Conservation (phyloP, 2,888 invertebrate species). For the Xestoiulus laeticollis region DNA sequence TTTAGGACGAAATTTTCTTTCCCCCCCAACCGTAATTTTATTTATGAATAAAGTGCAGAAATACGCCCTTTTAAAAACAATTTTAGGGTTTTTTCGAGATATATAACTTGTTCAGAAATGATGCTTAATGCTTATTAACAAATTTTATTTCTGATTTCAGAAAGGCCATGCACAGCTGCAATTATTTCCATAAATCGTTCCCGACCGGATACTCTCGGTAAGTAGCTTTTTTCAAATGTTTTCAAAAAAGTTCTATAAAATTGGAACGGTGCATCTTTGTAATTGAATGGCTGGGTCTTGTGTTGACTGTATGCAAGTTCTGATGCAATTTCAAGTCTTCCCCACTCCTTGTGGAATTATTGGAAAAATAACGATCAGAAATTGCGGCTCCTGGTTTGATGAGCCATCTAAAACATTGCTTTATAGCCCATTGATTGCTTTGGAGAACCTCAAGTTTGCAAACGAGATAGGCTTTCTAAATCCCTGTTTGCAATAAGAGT, state of each 20-base stretch:
- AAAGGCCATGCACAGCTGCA: conserved; percentile 80
- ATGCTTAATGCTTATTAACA: neutral
- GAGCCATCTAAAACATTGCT: neutral
- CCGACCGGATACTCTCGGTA: conserved; percentile 74
- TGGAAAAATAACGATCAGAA: neutral
- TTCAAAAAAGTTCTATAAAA: neutral
- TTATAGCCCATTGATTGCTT: neutral
- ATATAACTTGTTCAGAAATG: neutral
- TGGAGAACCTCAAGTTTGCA: neutral
- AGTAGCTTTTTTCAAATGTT: conserved; percentile 52
- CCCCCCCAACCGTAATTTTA: neutral
- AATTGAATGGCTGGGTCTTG: neutral
- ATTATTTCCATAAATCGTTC: conserved; percentile 75
- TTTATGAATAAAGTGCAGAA: neutral
- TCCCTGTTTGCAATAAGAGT: neutral
- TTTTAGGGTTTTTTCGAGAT: neutral
- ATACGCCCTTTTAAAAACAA: neutral
- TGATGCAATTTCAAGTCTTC: neutral
- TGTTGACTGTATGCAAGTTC: neutral
- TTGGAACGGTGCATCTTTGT: neutral
- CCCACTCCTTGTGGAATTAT: neutral
- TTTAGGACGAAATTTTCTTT: neutral
- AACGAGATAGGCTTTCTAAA: neutral
- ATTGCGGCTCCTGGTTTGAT: neutral
- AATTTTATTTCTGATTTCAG: conserved; percentile 60